Evolutionary conservation across 2,113 vertebrate genomes (phyloP), one percentile per base, ranked within the genome.

Genomic region (Phyllopteryx taeniolatus): DNA sequence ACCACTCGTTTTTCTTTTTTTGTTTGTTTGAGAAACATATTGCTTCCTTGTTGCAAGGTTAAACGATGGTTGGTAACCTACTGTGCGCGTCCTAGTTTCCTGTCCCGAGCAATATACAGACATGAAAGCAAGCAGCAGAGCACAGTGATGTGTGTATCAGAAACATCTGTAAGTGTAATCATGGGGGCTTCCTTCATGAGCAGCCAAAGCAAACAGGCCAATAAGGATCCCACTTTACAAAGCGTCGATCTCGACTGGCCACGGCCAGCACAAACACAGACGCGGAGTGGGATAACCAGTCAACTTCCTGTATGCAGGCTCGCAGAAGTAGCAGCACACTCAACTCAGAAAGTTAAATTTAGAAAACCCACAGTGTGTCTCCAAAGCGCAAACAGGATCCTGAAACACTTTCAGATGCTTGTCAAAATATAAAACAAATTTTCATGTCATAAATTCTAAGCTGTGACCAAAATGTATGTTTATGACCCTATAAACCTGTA

Each of bases 191-290:
- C 95, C 98, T 98, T 99, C 93, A 98, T 96, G 94, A 92, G 85
- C 92, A 95, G 97, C 97, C 97, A 99, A 99, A 96, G 95, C 95
- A 97, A 98, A 98, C 96, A 98, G 93, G 92, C 94, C 95, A 97
- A 97, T 97, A 98, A 96, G 95, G 95, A 98, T 98, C 97, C 94
- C 95, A 98, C 96, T 98, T 97, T 97, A 94, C 95, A 98, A 95
- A 96, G 95, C 96, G 98, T 98, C 95, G 96, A 98, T 98, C 96
- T 95, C 92, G 86, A 81, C 88, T 76, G 79, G 90, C 92, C 93
- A 92, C 92, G 92, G 96, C 96, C 96, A 98, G 98, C 84, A 90
- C 83, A 88, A 79, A 90, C 78, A 83, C 72, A 77, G 63, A 4
- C 77, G 61, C 70, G 35, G 53, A 54, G 68, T 35, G 33, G 39